Percentiles rank a stretch among this genome's conserved stretches.
Evolutionary conservation across 1,140 invertebrate species (phyloP).

Genomic region (Drosophila novamexicana): DNA sequence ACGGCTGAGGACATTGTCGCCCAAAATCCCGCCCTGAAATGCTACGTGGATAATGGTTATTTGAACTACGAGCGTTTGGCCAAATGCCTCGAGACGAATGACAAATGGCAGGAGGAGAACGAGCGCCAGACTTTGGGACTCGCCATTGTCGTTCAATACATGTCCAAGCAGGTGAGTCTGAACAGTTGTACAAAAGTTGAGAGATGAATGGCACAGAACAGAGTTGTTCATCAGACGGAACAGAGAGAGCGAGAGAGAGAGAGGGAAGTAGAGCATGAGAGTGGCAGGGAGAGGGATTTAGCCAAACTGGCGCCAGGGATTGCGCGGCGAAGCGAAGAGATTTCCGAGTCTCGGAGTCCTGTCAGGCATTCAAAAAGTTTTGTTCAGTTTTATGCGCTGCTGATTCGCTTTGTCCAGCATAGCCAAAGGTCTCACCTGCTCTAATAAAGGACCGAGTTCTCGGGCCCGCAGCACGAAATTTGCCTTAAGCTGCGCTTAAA

Average conservation of each 20-base stretch:
- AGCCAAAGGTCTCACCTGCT: slow-evolving; percentile 49
- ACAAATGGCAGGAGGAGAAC: slow-evolving; percentile 31
- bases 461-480: slow-evolving; percentile 54
- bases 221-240: not conserved
- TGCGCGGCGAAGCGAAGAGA: slow-evolving; percentile 1
- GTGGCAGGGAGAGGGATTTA: slow-evolving; percentile 54
- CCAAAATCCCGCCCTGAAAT: slow-evolving; percentile 53
- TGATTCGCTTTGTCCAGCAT: slow-evolving; percentile 23
- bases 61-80: slow-evolving; percentile 45
- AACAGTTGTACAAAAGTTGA: not conserved
- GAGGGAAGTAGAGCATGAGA: not conserved
- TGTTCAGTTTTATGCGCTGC: slow-evolving; percentile 23
- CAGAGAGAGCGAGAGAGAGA: not conserved
- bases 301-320: slow-evolving; percentile 64
- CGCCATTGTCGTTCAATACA: slow-evolving; percentile 62
- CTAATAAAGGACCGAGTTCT: slow-evolving; percentile 65
- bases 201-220: slow-evolving; percentile 1
- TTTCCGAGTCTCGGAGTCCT: slow-evolving; percentile 5
- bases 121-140: slow-evolving; percentile 56
- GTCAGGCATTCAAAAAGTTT: slow-evolving; percentile 27
- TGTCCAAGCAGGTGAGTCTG: slow-evolving; percentile 64
- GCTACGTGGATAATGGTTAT: slow-evolving; percentile 44
- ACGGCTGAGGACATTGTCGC: slow-evolving; percentile 23
- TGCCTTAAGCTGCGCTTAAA: slow-evolving; percentile 78
- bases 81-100: slow-evolving; percentile 48